Evolutionary conservation across 1,140 invertebrate species (phyloP).

Genomic region (Limonius californicus): DNA sequence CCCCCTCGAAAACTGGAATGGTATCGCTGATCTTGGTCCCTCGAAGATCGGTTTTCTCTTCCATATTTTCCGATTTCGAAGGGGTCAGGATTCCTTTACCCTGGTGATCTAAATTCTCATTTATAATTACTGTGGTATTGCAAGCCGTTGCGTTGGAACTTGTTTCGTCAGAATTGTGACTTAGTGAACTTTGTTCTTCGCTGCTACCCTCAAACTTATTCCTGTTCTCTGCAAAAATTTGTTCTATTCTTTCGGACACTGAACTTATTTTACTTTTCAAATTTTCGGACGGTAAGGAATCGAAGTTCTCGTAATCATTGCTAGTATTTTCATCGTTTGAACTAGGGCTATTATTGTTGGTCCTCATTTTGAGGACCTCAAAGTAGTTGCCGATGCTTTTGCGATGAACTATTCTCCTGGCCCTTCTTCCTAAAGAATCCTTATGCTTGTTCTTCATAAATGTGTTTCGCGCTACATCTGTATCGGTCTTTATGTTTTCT

Average conservation of each 20-base stretch:
- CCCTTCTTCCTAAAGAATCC: conserved; percentile 51
- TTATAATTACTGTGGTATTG: not conserved
- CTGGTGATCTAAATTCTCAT: not conserved
- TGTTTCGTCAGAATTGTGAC: not conserved
- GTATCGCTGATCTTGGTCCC: conserved; percentile 41
- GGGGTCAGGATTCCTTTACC: conserved; percentile 22
- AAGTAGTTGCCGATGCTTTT: conserved; percentile 53
- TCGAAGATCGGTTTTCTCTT: conserved; percentile 4
- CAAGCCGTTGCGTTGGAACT: not conserved
- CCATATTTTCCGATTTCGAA: conserved; percentile 16
- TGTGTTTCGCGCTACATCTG: conserved; percentile 48
- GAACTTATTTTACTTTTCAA: conserved; percentile 55
- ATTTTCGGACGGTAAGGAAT: conserved; percentile 53
- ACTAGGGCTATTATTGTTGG: conserved; percentile 51
- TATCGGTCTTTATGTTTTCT: conserved; percentile 47
- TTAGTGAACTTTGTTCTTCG: not conserved
- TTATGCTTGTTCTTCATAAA: conserved; percentile 62
- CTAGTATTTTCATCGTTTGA: conserved; percentile 51
- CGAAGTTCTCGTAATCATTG: conserved; percentile 53
- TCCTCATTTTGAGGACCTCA: conserved; percentile 50
- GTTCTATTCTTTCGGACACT: conserved; percentile 53
- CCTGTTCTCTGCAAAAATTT: conserved; percentile 48
- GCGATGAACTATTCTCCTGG: conserved; percentile 52
- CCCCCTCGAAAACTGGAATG: conserved; percentile 44
- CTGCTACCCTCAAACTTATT: not conserved